Conservation (phyloP, 2,797 vertebrate species). For the Sebastes variabilis region DNA sequence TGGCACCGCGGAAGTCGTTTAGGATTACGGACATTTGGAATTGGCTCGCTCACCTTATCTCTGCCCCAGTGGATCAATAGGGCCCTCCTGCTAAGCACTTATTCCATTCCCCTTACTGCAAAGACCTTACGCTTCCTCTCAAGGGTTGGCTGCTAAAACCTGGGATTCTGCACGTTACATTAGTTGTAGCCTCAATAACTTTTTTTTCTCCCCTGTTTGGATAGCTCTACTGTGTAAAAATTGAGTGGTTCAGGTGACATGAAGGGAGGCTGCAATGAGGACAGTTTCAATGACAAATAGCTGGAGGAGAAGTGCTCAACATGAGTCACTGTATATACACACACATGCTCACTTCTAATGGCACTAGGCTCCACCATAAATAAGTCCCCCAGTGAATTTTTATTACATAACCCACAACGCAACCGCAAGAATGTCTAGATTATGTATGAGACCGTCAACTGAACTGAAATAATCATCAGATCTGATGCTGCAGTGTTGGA, state of each 20-base stretch:
- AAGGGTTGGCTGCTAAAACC: constrained; percentile 13
- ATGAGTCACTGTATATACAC: constrained; percentile 20
- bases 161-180: neutral
- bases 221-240: constrained; percentile 8
- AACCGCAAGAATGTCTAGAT: neutral
- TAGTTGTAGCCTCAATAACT: neutral
- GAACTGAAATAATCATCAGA: constrained; percentile 27
- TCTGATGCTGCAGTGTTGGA: constrained; percentile 1
- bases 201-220: neutral
- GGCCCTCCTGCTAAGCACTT: constrained; percentile 57
- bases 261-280: constrained; percentile 1
- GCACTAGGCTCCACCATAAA: neutral
- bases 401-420: constrained; percentile 5
- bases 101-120: constrained; percentile 49
- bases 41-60: constrained; percentile 59
- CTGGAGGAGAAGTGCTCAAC: constrained; percentile 11
- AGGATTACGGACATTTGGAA: constrained; percentile 59
- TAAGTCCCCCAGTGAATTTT: neutral
- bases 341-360: neutral
- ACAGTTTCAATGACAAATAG: constrained; percentile 44
- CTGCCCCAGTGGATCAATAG: constrained; percentile 63
- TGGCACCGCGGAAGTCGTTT: constrained; percentile 39
- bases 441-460: neutral
- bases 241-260: constrained; percentile 19
- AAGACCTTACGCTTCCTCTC: constrained; percentile 24